A percentile compares a stretch with the other conserved stretches of the same genome.
phyloP scores from a whole-genome alignment of 1,140 invertebrate species.

The Battus philenor region DNA sequence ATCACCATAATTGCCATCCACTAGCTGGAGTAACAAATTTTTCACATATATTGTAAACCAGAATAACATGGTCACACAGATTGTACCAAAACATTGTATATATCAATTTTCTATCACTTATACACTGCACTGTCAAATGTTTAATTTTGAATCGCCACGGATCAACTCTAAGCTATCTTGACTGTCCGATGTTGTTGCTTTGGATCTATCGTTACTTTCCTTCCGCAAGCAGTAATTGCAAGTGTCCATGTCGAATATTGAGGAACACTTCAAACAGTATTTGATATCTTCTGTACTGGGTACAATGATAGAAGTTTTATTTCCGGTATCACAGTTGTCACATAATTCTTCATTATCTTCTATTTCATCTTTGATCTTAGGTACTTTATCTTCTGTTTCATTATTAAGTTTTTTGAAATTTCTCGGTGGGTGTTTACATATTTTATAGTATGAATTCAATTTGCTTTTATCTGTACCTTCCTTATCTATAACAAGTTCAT shows the following conservation, averaged over 20 bases:
- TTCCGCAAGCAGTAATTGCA: slow-evolving; percentile 30
- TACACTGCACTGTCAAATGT: no score
- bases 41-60: no score
- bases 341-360: slow-evolving; percentile 4
- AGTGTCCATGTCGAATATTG: slow-evolving; percentile 32
- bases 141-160: no score
- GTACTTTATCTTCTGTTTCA: slow-evolving; percentile 1
- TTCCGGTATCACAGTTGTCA: not conserved
- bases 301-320: slow-evolving; percentile 27
- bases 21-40: no score
- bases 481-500: not conserved
- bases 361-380: slow-evolving; percentile 5
- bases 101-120: no score
- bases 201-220: no score
- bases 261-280: slow-evolving; percentile 41
- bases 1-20: no score
- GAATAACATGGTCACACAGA: no score
- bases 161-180: no score
- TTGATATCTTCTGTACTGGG: slow-evolving; percentile 26
- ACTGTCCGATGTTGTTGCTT: no score
- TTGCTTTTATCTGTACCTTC: slow-evolving; percentile 7
- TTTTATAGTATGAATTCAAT: slow-evolving; percentile 23
- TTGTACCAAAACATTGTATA: no score
- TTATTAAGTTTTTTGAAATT: not conserved
- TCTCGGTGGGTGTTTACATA: slow-evolving; percentile 18